Evolutionary conservation across 1,140 invertebrate genomes (phyloP).

Genomic region (Cataglyphis hispanica): DNA sequence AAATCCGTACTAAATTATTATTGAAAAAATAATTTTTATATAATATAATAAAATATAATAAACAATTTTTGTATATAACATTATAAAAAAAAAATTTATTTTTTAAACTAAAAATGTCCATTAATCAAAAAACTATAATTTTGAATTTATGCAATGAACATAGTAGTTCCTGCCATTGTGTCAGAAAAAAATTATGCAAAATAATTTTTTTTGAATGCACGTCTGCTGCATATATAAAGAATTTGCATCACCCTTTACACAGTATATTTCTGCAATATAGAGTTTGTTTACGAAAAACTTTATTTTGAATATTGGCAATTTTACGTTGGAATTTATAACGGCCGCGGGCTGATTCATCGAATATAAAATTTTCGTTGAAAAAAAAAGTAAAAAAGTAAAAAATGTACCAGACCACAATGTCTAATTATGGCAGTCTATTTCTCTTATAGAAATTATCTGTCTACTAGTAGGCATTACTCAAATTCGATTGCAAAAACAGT

Average conservation of each 20-base stretch:
- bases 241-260: constrained; percentile 12
- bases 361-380: constrained; percentile 57
- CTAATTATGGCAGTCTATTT: constrained; percentile 30
- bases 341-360: constrained; percentile 44
- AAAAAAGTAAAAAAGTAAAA: constrained; percentile 36
- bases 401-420: not conserved
- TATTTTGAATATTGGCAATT: constrained; percentile 58
- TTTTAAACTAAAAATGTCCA: not conserved
- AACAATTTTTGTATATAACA: not conserved
- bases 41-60: no score
- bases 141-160: not conserved
- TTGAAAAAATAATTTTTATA: no score
- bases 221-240: not conserved
- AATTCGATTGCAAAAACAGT: constrained; percentile 13
- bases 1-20: not conserved
- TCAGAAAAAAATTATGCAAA: not conserved
- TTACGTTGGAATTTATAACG: constrained; percentile 43
- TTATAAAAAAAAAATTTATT: not conserved
- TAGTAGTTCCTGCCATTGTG: not conserved
- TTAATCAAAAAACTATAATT: not conserved
- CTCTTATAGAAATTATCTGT: constrained; percentile 29
- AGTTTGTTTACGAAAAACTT: constrained; percentile 45
- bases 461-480: not conserved
- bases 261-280: not conserved
- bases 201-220: not conserved